These are phyloP conservation scores for Scolopax rusticola DNA, from an alignment of 2,797 vertebrate genomes.

Conservation along the genomic window DNA sequence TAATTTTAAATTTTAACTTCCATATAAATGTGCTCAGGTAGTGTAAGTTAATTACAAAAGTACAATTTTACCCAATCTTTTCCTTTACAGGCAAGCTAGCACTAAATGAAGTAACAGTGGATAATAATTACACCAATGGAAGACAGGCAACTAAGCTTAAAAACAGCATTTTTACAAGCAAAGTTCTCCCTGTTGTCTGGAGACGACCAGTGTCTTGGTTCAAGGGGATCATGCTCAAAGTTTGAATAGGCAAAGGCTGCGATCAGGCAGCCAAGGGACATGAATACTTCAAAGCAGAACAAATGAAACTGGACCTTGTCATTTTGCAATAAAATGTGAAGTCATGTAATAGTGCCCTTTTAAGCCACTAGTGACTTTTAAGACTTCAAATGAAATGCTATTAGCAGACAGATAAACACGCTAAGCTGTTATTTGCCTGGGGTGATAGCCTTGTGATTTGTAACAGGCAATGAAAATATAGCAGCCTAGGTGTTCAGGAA, in stretches of 20 bases:
- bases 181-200: neutral
- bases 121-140: neutral
- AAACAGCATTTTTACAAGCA: conserved; percentile 11
- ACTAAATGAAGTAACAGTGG: neutral
- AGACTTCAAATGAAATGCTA: conserved; percentile 80
- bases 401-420: conserved; percentile 81
- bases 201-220: conserved; percentile 47
- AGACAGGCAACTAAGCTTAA: neutral
- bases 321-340: conserved; percentile 74
- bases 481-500: conserved; percentile 37
- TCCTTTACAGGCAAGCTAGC: neutral
- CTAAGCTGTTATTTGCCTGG: conserved; percentile 73
- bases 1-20: neutral
- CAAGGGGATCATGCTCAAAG: conserved; percentile 46
- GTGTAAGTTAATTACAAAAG: neutral
- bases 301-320: conserved; percentile 67
- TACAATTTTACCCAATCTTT: neutral
- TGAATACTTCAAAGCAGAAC: conserved; percentile 75
- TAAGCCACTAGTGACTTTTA: conserved; percentile 80
- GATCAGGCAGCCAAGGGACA: conserved; percentile 43
- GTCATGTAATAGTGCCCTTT: conserved; percentile 75
- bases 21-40: neutral
- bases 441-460: conserved; percentile 66
- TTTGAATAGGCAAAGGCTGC: conserved; percentile 40
- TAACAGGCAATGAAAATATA: conserved; percentile 60